Conservation (phyloP, 2,888 invertebrate genomes). For the Cecidostiba fungosa region DNA sequence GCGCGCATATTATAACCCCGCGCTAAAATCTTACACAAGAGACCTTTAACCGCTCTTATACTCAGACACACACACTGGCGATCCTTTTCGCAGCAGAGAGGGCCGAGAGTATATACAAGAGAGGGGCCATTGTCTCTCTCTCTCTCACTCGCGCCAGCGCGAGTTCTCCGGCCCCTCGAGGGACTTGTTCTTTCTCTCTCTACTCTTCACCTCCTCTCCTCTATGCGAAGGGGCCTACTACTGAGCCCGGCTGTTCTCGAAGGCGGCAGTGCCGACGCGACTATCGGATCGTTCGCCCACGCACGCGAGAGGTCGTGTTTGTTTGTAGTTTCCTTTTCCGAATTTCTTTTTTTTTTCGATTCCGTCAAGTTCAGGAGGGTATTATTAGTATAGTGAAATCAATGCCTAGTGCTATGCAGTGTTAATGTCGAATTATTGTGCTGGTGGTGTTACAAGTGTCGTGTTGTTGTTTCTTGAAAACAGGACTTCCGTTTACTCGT, state of each 20-base stretch:
- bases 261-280: slow-evolving; percentile 68
- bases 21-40: slow-evolving; percentile 28
- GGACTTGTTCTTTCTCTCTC: slow-evolving; percentile 20
- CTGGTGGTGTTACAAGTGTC: background rate
- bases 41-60: slow-evolving; percentile 49
- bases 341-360: slow-evolving; percentile 1
- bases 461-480: no score
- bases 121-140: slow-evolving; percentile 70
- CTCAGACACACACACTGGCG: slow-evolving; percentile 44
- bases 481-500: no score
- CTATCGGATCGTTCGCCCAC: slow-evolving; percentile 68
- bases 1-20: background rate
- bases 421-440: background rate
- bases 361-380: background rate
- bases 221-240: slow-evolving; percentile 51
- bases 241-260: slow-evolving; percentile 65
- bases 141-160: slow-evolving; percentile 65
- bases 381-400: background rate
- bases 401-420: background rate
- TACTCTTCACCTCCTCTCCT: slow-evolving; percentile 4
- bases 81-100: slow-evolving; percentile 64
- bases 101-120: slow-evolving; percentile 12
- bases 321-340: slow-evolving; percentile 18
- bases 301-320: slow-evolving; percentile 43
- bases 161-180: slow-evolving; percentile 48